Evolutionary conservation across 1,140 invertebrate genomes (phyloP), one percentile per base, ranked within the genome.

Genomic region (Pseudomyrmex pallidus): DNA sequence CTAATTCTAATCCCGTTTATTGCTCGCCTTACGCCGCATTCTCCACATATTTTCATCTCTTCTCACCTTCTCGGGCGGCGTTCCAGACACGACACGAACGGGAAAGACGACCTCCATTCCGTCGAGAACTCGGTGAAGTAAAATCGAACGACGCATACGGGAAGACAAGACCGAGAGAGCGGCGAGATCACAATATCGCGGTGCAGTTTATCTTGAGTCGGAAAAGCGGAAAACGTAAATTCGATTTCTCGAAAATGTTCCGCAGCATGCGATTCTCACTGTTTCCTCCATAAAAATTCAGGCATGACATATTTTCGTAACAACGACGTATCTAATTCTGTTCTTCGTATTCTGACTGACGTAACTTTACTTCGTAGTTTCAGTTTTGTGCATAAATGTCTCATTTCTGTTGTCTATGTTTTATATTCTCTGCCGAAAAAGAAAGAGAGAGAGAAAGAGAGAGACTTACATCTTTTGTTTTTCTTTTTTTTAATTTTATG

Each of bases 1-100:
- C 80, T 83, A 85, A 85, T 87, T 89, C 87, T 89, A 89, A 89
- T 89, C 73, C 87, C 87, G 87, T 88, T 89, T 89, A 89, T 76
- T 66, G 83, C 82, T 86, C 74, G 74, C 85, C 74, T 89, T 86
- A 84, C 62, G 57, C 20, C 46, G 56, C 84, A 82, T 86, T 86
- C 87, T 62, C 70, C 74, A 80, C 78, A 70, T 89, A 84, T 84
- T 86, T 89, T 74, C 87, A 82, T 86, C 86, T 86, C 86, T 85
- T 89, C 83, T 88, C 83, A 85, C 83, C 83, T 88, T 73, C 70
- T 59, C 46, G 12, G 70, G 17, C n/a, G 48, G 0, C 22, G 48
- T n/a, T 63, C 20, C 20, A 35, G n/a, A 17, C 25, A 17, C 54
- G 76, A 56, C 54, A 35, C 25, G 59, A 44, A 46, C 7, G 35